Conservation (phyloP, 2,888 invertebrate genomes). For the Drosophila pegasa region DNA sequence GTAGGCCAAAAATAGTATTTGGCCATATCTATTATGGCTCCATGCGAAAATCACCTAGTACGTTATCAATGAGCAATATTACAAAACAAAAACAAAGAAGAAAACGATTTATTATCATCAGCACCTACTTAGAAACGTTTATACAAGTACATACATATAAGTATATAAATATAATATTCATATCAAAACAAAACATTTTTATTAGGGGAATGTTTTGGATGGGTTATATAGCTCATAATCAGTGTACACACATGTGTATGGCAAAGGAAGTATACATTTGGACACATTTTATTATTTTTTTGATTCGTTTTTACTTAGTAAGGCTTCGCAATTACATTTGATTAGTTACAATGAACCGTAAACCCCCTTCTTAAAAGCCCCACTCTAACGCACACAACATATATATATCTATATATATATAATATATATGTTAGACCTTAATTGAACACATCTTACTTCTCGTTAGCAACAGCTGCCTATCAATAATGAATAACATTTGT, state of each 20-base stretch:
- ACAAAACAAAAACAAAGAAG: slow-evolving; percentile 38
- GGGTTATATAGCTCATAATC: slow-evolving; percentile 24
- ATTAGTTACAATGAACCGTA: slow-evolving; percentile 38
- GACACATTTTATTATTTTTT: slow-evolving; percentile 30
- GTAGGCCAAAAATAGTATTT: slow-evolving; percentile 35
- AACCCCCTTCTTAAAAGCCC: slow-evolving; percentile 11
- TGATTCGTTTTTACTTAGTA: slow-evolving; percentile 51
- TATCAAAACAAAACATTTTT: slow-evolving; percentile 52
- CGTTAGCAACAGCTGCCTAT: slow-evolving; percentile 27
- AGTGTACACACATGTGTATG: slow-evolving; percentile 13
- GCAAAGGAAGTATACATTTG: slow-evolving; percentile 20
- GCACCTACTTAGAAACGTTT: slow-evolving; percentile 56
- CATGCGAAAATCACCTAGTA: slow-evolving; percentile 37
- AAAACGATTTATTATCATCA: slow-evolving; percentile 75
- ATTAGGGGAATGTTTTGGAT: slow-evolving; percentile 64
- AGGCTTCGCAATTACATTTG: slow-evolving; percentile 74
- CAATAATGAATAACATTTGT: slow-evolving; percentile 38
- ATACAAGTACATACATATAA: slow-evolving; percentile 42
- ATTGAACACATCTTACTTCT: slow-evolving; percentile 58
- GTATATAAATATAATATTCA: slow-evolving; percentile 41
- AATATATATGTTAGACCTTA: slow-evolving; percentile 43
- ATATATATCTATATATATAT: slow-evolving; percentile 34
- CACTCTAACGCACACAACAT: slow-evolving; percentile 9
- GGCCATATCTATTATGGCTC: slow-evolving; percentile 20
- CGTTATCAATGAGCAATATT: slow-evolving; percentile 64